Evolutionary conservation across 2,888 invertebrate genomes (phyloP), one percentile per base, ranked within the genome.

Genomic region (Chydorus sphaericus): DNA sequence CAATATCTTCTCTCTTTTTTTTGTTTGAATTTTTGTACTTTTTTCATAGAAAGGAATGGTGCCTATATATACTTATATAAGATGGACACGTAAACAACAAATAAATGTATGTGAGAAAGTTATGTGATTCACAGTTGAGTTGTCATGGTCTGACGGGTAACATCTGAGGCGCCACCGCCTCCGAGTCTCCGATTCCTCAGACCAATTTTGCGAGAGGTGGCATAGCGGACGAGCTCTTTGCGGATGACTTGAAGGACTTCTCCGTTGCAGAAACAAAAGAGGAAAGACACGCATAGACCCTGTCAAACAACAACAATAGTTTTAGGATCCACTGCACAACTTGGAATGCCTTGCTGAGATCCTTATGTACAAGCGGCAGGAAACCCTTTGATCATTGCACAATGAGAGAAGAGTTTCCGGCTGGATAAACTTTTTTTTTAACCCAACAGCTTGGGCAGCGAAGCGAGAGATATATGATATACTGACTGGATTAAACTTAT

Each of bases 241-340:
- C 60, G 50, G 39, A 63, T 59, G 29, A 58, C 61, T 48, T 59
- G 53, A 38, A 60, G 57, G 48, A 93, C 93, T 80, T 93, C 93
- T 62, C 91, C 91, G 69, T 93, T 93, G 75, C 85, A 89, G 77
- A 93, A 93, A 70, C 91, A 91, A 73, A 89, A 91, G 53, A 93
- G 78, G 60, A 87, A 80, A 36, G 93, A 89, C 55, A 93, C 92
- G 69, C 87, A 89, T 58, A 92, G 78, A 59, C 93, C 93, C 85
- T 93, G 81, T 2, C 74, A 75, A 62, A 65, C 64, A 66, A 61
- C 57, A 60, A n/a, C n/a, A n/a, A n/a, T n/a, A n/a, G n/a, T n/a
- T n/a, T n/a, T n/a, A n/a, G n/a, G n/a, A n/a, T n/a, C n/a, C n/a
- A n/a, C n/a, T n/a, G n/a, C n/a, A n/a, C n/a, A n/a, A n/a, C n/a